These are phyloP conservation scores for Ochropleura plecta DNA, from an alignment of 2,888 invertebrate genomes.

Conservation along the genomic window DNA sequence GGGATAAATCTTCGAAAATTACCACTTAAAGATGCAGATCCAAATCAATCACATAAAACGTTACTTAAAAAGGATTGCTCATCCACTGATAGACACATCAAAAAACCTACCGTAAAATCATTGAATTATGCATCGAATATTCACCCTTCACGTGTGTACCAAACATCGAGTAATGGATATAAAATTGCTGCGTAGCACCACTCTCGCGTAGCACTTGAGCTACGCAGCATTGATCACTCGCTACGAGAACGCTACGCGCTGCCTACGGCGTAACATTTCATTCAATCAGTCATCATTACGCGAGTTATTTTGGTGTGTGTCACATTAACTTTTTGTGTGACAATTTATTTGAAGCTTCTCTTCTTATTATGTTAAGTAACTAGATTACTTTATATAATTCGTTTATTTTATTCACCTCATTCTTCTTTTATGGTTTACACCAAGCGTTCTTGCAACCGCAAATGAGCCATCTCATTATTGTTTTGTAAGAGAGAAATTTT, in stretches of 20 bases:
- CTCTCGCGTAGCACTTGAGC: constrained; percentile 50
- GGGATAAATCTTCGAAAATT: background rate
- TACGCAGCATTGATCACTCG: constrained; percentile 49
- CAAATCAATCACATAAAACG: background rate
- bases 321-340: background rate
- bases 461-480: background rate
- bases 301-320: constrained; percentile 13
- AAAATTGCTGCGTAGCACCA: constrained; percentile 54
- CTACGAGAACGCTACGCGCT: constrained; percentile 43
- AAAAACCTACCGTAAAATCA: constrained; percentile 11
- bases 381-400: background rate
- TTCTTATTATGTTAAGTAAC: background rate
- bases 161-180: constrained; percentile 53
- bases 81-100: background rate
- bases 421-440: background rate
- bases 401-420: background rate
- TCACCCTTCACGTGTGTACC: constrained; percentile 23
- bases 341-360: constrained; percentile 14
- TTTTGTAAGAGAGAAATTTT: too few species aligned
- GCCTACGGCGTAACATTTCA: constrained; percentile 47
- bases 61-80: background rate
- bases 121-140: constrained; percentile 32
- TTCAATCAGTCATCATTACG: constrained; percentile 29
- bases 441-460: too few species aligned
- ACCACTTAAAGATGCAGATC: background rate